Base-by-base conservation (phyloP, 1,140 invertebrate species). In the Rhyzopertha dominica region DNA sequence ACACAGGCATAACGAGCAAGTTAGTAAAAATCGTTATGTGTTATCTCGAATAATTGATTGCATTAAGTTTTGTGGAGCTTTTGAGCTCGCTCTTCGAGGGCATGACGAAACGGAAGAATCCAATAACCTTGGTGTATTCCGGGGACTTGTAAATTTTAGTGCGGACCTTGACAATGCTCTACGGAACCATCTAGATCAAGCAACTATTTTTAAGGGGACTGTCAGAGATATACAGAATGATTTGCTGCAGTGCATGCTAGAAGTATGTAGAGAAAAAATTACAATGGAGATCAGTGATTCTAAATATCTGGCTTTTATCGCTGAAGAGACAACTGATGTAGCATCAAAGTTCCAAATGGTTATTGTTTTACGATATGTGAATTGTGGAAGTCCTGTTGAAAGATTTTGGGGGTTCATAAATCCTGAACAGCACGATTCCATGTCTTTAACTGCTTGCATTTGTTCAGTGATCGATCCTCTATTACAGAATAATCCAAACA, bases 301-400 rank as follows among this genome's bases (percentile, higher is more conserved):
- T 4, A 10, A 10, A 14, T 47, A 5, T 47, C 8, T 47, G 3
- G 25, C 30, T 17, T 22, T 48, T 28, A 44, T 44, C 16, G 46
- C 19, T 1, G 45, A 47, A 10, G 45, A 47, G 34, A 43, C 38
- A 30, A 32, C 39, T 3, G 34, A 35, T 35, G 30, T n/a, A 9
- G 4, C 32, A 12, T 22, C 12, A 7, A 49, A 45, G 31, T 29
- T 12, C 13, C 47, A 47, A 44, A 46, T 50, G 36, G 28, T 22
- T 30, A n/a, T 47, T 20, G 25, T 50, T 25, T 25, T 50, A 10
- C 44, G 48, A 18, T 50, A 50, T 22, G 23, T 40, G 16, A n/a
- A 23, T n/a, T 13, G 12, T 16, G 47, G 47, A 8, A 35, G 18
- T 28, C 13, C 20, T 30, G 24, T 30, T 35, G 41, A 43, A 35